Base-by-base conservation (phyloP, 2,888 invertebrate species). In the Diachrysia chrysitis region DNA sequence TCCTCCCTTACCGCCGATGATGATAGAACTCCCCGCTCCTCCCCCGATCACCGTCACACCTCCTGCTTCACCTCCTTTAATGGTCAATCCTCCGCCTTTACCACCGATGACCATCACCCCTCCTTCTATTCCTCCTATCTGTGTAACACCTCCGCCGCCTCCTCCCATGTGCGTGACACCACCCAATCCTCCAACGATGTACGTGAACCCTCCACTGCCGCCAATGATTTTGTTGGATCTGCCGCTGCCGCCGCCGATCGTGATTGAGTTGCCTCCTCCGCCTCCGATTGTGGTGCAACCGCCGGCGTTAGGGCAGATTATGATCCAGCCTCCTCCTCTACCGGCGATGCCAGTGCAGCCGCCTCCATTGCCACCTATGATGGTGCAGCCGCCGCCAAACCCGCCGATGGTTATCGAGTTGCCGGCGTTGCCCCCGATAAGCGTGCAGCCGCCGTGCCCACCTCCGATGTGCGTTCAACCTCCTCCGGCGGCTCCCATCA, bases 281-380 rank as follows among this genome's bases (percentile, higher is more conserved):
- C 90, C 92, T 0, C 93, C 93, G 55, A 91, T 94, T 25, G 81
- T 93, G 5, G 84, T 94, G 9, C 94, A 94, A 70, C 93, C 93
- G 1, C 94, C 94, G 0, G 87, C 93, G 46, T 63, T 93, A 25
- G 91, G 91, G 0, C 91, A 90, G 65, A 82, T 94, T 64, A 84
- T 90, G 88, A 86, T 94, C 21, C 93, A 93, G 71, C 92, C 92
- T 14, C 94, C 94, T 4, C 86, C 91, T n/a, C 66, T 92, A 42
- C 91, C 94, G 0, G 91, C 93, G 1, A 85, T 95, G 82, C 88
- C 92, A 0, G 91, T 95, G 14, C 93, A 94, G 68, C 88, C 93
- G 3, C 94, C 94, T 0, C 85, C 90, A 2, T 79, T 85, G 10
- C 89, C 92, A 1, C 92, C 95, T 0, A 88, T 95, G 81, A 90